Conservation (phyloP, 2,797 vertebrate species). For the Lithobates pipiens region DNA sequence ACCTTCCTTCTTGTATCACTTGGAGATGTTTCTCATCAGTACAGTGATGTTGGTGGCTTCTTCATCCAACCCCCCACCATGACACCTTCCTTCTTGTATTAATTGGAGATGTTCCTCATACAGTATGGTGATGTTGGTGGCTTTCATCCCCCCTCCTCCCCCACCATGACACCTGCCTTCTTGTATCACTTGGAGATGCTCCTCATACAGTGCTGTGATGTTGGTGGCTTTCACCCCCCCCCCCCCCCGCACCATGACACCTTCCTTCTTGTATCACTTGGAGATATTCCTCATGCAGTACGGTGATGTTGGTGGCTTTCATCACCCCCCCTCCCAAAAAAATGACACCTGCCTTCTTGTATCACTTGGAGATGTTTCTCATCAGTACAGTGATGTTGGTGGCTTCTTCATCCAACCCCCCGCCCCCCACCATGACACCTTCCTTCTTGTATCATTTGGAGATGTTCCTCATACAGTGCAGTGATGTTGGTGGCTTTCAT, state of each 20-base stretch:
- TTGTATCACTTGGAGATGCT: conserved; percentile 6
- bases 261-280: background rate
- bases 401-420: too few relatives aligned
- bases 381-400: background rate
- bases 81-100: background rate
- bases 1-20: background rate
- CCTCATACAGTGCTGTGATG: conserved; percentile 2
- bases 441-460: background rate
- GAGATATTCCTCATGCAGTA: background rate
- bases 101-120: conserved; percentile 11
- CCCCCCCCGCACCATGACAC: too few relatives aligned
- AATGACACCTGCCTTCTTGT: background rate
- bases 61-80: too few relatives aligned
- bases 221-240: too few relatives aligned
- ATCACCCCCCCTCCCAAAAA: rapidly evolving
- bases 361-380: conserved; percentile 12
- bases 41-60: background rate
- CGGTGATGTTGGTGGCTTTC: background rate
- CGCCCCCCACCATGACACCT: too few relatives aligned
- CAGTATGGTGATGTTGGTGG: background rate
- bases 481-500: background rate
- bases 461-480: background rate
- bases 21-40: background rate
- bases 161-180: background rate
- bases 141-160: background rate